Evolutionary conservation across 2,113 vertebrate species (phyloP).

Genomic region (Ia io): DNA sequence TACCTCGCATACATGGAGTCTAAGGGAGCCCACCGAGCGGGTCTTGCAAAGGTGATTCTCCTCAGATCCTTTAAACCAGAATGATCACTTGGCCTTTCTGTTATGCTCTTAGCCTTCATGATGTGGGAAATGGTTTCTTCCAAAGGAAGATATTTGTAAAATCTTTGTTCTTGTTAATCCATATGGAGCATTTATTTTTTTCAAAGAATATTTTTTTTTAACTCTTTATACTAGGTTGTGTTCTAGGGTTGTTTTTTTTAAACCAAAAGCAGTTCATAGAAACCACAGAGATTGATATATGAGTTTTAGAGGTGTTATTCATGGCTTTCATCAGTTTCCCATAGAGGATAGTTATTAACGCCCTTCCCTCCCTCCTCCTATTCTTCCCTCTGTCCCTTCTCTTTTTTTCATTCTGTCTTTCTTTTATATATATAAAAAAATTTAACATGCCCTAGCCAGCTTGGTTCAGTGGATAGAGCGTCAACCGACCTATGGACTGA

Average conservation of each 20-base stretch:
- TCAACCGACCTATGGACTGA: no score
- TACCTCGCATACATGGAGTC: conserved; percentile 96
- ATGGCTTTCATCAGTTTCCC: neutral
- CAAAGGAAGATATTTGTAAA: neutral
- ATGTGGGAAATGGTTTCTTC: conserved; percentile 1
- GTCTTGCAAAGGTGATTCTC: conserved; percentile 92
- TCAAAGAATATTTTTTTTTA: neutral
- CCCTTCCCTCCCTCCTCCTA: neutral
- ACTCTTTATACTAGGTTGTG: neutral
- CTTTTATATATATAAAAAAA: no score
- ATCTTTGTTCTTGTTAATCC: neutral
- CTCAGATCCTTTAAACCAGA: neutral
- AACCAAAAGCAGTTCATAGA: neutral
- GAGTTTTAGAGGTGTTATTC: neutral
- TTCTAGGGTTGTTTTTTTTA: neutral
- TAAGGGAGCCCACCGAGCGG: conserved; percentile 95
- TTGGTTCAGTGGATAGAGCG: no score
- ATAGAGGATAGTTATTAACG: neutral
- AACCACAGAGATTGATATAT: neutral
- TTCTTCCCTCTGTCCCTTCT: neutral
- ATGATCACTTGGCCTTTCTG: neutral
- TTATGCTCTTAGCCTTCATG: neutral
- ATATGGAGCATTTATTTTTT: neutral
- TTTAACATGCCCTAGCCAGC: no score
- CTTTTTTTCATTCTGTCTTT: neutral